phyloP scores from a whole-genome alignment of 2,888 invertebrate species.

The Andrena haemorrhoa region DNA sequence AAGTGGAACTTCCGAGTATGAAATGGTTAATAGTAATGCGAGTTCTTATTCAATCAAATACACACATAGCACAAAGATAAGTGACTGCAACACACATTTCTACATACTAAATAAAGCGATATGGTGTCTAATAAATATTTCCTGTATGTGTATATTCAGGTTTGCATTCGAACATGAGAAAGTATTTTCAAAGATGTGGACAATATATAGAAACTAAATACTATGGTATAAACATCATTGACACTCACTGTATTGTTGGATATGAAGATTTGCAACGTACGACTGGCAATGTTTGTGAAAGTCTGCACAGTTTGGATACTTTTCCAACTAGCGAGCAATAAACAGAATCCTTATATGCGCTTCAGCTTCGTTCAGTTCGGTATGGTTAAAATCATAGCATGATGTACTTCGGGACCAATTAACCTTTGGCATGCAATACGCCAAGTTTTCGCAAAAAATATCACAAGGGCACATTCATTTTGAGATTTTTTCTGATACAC shows the following conservation, averaged over 20 bases:
- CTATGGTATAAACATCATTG: constrained; percentile 18
- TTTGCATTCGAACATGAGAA: constrained; percentile 21
- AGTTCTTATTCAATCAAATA: not conserved
- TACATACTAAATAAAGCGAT: not conserved
- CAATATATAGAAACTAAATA: constrained; percentile 21
- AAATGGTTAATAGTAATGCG: not conserved
- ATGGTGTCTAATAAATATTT: not conserved
- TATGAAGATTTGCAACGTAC: constrained; percentile 26
- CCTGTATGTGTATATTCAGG: not conserved
- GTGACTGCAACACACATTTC: not conserved
- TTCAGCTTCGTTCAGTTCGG: constrained; percentile 33
- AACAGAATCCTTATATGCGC: constrained; percentile 41
- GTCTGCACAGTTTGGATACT: constrained; percentile 41
- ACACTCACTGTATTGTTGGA: constrained; percentile 52
- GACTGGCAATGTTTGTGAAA: constrained; percentile 16
- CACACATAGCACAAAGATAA: not conserved
- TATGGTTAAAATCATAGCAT: constrained; percentile 49
- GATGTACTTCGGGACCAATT: constrained; percentile 16
- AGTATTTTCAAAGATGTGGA: constrained; percentile 34
- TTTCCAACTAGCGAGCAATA: constrained; percentile 46
- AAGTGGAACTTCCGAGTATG: not conserved
- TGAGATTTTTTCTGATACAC: constrained; percentile 55
- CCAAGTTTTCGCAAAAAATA: constrained; percentile 31
- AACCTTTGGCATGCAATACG: constrained; percentile 13
- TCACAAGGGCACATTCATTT: constrained; percentile 69